Conservation (phyloP, 1,140 invertebrate species). For the Achroia grisella region DNA sequence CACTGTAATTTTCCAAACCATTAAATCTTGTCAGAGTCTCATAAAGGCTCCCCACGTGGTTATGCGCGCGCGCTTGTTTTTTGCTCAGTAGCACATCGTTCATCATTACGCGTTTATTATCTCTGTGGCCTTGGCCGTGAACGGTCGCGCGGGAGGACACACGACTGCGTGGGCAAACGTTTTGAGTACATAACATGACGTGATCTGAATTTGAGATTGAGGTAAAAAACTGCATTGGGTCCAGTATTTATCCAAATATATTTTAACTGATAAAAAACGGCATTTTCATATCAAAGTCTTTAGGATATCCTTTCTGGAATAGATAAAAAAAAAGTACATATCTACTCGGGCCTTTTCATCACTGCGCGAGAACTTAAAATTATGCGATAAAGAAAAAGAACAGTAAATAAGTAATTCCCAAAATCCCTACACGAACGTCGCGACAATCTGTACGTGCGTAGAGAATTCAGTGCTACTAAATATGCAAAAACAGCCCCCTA, state of each 20-base stretch:
- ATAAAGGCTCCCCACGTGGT: constrained; percentile 49
- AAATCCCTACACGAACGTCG: not conserved
- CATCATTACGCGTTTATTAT: constrained; percentile 57
- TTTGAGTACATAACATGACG: constrained; percentile 7
- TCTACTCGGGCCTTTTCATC: too few species aligned
- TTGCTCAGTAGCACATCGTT: constrained; percentile 49
- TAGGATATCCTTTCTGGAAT: too few species aligned
- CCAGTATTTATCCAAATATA: constrained; percentile 2
- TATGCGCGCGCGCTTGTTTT: constrained; percentile 37
- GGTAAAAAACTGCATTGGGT: constrained; percentile 23
- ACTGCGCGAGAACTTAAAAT: too few species aligned
- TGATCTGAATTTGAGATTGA: constrained; percentile 23
- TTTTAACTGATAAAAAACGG: not conserved
- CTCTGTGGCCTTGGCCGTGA: constrained; percentile 64
- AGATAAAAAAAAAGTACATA: too few species aligned
- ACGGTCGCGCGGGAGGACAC: constrained; percentile 43
- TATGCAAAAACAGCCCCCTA: constrained; percentile 18
- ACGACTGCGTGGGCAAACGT: constrained; percentile 27
- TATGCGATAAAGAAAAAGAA: too few species aligned
- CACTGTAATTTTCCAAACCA: constrained; percentile 56
- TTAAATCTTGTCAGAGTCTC: constrained; percentile 50
- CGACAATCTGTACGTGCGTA: constrained; percentile 5
- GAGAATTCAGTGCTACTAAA: constrained; percentile 7
- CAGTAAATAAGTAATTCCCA: too few species aligned
- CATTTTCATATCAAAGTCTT: not conserved